Evolutionary conservation across 2,113 vertebrate genomes (phyloP).

Genomic region (Sisor rabdophorus): DNA sequence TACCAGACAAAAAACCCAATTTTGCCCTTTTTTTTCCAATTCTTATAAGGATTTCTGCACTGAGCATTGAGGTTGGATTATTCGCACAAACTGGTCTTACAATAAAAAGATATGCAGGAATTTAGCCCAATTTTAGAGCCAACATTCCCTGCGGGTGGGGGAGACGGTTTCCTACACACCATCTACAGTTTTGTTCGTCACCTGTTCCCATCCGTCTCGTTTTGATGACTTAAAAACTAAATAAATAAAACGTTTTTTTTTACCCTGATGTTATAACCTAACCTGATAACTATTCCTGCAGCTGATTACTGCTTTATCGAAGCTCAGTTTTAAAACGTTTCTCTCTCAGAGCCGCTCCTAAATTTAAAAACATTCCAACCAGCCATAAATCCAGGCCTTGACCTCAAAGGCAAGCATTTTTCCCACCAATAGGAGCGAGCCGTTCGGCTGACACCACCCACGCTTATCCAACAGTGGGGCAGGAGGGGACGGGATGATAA

Average conservation of each 20-base stretch:
- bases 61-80: not conserved
- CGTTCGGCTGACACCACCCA: slow-evolving; percentile 44
- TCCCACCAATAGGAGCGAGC: slow-evolving; percentile 43
- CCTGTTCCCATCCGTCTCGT: slow-evolving; percentile 58
- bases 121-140: slow-evolving; percentile 43
- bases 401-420: slow-evolving; percentile 25
- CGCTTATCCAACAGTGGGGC: slow-evolving; percentile 43
- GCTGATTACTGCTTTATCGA: not conserved
- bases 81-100: slow-evolving; percentile 12
- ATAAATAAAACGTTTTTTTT: no score
- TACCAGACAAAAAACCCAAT: slow-evolving; percentile 23
- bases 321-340: not conserved
- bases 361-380: slow-evolving; percentile 3
- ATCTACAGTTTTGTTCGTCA: slow-evolving; percentile 51
- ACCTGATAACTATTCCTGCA: not conserved
- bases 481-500: slow-evolving; percentile 42
- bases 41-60: slow-evolving; percentile 5
- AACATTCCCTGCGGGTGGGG: slow-evolving; percentile 21
- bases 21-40: not conserved
- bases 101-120: slow-evolving; percentile 1
- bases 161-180: slow-evolving; percentile 36
- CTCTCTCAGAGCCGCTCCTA: not conserved
- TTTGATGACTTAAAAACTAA: not conserved
- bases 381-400: slow-evolving; percentile 24
- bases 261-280: no score